These are phyloP conservation scores for Samia ricini DNA, from an alignment of 1,140 invertebrate species.

Conservation along the genomic window DNA sequence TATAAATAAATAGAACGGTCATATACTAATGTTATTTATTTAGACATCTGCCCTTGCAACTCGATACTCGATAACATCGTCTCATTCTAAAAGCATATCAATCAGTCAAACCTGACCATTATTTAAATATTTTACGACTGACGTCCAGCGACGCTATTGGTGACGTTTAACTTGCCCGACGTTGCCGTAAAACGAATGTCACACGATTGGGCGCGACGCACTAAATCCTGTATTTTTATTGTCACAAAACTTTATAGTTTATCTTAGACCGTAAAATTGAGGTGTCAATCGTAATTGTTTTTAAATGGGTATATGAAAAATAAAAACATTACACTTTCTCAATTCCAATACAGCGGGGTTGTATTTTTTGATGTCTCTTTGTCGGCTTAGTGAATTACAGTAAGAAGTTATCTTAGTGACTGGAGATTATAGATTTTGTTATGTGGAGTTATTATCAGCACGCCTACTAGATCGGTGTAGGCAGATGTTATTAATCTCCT, in stretches of 20 bases:
- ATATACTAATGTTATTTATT: not conserved
- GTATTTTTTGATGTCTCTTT: not conserved
- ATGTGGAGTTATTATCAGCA: not conserved
- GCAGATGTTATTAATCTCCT: not conserved
- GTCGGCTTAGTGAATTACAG: not conserved
- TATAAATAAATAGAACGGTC: too few relatives aligned
- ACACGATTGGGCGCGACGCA: constrained; percentile 25
- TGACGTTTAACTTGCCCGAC: constrained; percentile 24
- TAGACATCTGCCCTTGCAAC: not conserved
- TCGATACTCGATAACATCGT: not conserved
- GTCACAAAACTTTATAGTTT: constrained; percentile 26
- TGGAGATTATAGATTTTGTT: not conserved
- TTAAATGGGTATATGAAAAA: constrained; percentile 14
- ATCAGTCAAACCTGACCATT: constrained; percentile 22
- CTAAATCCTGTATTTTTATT: constrained; percentile 35
- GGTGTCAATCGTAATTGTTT: constrained; percentile 44
- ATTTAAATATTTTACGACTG: constrained; percentile 58
- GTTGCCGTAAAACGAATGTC: constrained; percentile 27
- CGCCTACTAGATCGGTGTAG: not conserved
- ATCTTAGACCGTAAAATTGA: constrained; percentile 43
- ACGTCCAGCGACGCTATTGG: constrained; percentile 45
- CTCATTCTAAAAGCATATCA: not conserved
- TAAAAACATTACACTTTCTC: constrained; percentile 13
- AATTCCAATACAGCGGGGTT: constrained; percentile 8
- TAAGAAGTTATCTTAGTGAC: not conserved